Evolutionary conservation across 2,888 invertebrate genomes (phyloP).

Genomic region (Lordiphosa andalusiaca): DNA sequence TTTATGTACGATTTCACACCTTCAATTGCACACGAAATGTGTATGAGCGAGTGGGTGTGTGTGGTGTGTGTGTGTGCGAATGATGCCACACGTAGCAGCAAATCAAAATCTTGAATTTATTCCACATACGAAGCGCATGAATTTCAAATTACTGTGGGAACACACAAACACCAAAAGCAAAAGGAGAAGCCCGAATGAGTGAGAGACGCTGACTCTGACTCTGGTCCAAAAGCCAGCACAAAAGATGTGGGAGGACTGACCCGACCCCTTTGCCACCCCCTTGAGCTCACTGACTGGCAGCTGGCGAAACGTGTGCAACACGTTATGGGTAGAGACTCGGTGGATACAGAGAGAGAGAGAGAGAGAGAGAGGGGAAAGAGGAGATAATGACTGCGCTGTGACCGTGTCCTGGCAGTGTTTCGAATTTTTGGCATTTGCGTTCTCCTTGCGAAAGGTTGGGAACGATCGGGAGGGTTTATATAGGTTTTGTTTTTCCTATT

Average conservation of each 20-base stretch:
- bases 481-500: too few species aligned
- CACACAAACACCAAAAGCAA: slow-evolving; percentile 21
- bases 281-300: slow-evolving; percentile 38
- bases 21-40: slow-evolving; percentile 52
- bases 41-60: background rate
- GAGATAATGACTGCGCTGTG: slow-evolving; percentile 58
- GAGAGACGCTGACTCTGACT: slow-evolving; percentile 11
- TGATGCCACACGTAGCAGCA: slow-evolving; percentile 65
- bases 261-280: slow-evolving; percentile 18
- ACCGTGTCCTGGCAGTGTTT: slow-evolving; percentile 26
- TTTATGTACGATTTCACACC: slow-evolving; percentile 71
- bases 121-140: slow-evolving; percentile 77
- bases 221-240: slow-evolving; percentile 44
- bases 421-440: too few species aligned
- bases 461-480: too few species aligned
- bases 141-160: slow-evolving; percentile 77
- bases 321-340: slow-evolving; percentile 40
- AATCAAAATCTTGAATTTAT: slow-evolving; percentile 76
- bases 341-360: slow-evolving; percentile 22
- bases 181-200: slow-evolving; percentile 8
- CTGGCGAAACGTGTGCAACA: slow-evolving; percentile 62
- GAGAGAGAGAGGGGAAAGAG: slow-evolving; percentile 10
- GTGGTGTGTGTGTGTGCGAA: slow-evolving; percentile 2
- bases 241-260: slow-evolving; percentile 53
- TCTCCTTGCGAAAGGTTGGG: too few species aligned